Percentiles rank a stretch among this genome's conserved stretches.
These are phyloP conservation scores for Loris lydekkerianus DNA, from an alignment of 2,797 vertebrate genomes.

Conservation along the genomic window DNA sequence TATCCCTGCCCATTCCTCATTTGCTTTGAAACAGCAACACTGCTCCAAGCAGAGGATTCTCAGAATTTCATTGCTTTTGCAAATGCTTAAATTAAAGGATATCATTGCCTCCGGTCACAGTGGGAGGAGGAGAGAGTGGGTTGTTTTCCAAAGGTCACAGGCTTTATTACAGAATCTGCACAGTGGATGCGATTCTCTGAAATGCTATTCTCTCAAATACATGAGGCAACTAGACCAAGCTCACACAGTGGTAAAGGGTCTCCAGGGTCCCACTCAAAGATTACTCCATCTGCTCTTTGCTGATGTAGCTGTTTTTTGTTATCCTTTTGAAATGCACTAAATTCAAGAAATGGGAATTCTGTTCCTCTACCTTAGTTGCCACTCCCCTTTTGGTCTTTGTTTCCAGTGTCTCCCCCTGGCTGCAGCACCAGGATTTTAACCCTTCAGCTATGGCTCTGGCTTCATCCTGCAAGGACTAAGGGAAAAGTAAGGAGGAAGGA, in stretches of 20 bases:
- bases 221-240: not conserved
- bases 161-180: not conserved
- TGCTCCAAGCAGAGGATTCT: not conserved
- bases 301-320: not conserved
- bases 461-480: not conserved
- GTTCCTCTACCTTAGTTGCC: not conserved
- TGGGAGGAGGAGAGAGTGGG: not conserved
- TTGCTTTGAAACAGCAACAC: not conserved
- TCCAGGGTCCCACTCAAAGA: not conserved
- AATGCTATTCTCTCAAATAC: not conserved
- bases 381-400: not conserved
- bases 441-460: not conserved
- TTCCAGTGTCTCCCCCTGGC: not conserved
- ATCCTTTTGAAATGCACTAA: not conserved
- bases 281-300: accelerated
- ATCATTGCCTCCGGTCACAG: not conserved
- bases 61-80: not conserved
- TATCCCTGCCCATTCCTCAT: not conserved
- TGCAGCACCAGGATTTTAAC: not conserved
- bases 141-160: not conserved
- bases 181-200: not conserved
- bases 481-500: accelerated
- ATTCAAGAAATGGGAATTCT: not conserved
- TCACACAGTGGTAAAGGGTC: not conserved
- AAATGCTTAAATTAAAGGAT: not conserved